Evolutionary conservation across 2,113 vertebrate genomes (phyloP), one percentile per base, ranked within the genome.

Genomic region (Porphyrio hochstetteri): DNA sequence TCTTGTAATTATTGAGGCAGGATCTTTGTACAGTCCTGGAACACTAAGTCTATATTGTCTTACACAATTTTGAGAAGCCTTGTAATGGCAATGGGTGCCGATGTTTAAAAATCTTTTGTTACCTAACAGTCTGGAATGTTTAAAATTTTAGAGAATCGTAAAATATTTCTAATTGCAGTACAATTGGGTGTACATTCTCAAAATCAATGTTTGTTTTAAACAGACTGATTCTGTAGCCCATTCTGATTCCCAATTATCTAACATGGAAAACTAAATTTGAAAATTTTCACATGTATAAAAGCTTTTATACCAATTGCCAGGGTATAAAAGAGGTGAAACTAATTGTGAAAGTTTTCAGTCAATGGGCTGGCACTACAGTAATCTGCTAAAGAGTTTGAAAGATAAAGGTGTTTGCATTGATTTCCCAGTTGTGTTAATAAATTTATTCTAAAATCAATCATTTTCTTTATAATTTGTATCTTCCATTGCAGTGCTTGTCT

Each of bases 21-120:
- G 82, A 81, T 97, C 91, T 97, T 94, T 96, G 44, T 94, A 84
- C 0, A 53, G 79, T 95, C 97, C 64, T 83, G 63, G 86, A 94
- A 97, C 76, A 97, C 92, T 97, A 93, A 88, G 23, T 80, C 63
- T 67, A 9, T 64, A 76, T 82, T 91, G 40, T 97, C 70, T 93
- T 91, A 84, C 19, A 20, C 75, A 94, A 72, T 82, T 97, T 86
- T 75, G 75, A 91, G 82, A 85, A 81, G 63, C 35, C 85, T 97
- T 92, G 88, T 94, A 76, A 95, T 95, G 90, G 91, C 91, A 95
- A 74, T 93, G 93, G 97, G 96, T 98, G 93, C 98, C 81, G 27
- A 60, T 97, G 93, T 95, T 98, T 97, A 95, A 96, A 97, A 97
- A 97, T 95, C 56, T 83, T 85, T 75, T 89, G 80, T 38, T 96